A percentile compares a stretch with the other conserved stretches of the same genome.
phyloP scores from a whole-genome alignment of 2,888 invertebrate genomes.

The Hymenopus coronatus region DNA sequence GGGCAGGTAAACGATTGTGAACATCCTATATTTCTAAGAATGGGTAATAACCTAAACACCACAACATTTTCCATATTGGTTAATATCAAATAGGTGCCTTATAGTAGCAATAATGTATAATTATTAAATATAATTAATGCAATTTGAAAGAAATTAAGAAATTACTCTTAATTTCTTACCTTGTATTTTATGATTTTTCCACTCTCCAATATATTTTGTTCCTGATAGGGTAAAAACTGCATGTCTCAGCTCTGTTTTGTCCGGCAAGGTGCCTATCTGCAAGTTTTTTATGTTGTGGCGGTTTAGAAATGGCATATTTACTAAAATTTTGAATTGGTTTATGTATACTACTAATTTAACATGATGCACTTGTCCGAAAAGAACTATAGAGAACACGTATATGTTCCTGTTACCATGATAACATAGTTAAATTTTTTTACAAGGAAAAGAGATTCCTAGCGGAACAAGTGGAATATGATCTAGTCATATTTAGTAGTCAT shows the following conservation, averaged over 20 bases:
- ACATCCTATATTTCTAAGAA: too few relatives aligned
- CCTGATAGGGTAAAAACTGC: slow-evolving; percentile 54
- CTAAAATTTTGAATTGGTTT: not conserved
- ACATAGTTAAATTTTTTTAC: not conserved
- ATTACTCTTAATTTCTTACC: slow-evolving; percentile 36
- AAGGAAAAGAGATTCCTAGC: too few relatives aligned
- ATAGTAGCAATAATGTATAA: too few relatives aligned
- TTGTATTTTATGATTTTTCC: slow-evolving; percentile 33
- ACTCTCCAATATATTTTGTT: slow-evolving; percentile 43
- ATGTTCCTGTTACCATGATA: not conserved
- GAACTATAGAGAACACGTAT: not conserved
- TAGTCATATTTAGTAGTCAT: too few relatives aligned
- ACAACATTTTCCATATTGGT: too few relatives aligned
- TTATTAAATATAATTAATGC: too few relatives aligned
- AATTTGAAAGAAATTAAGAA: too few relatives aligned
- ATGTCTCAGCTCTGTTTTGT: slow-evolving; percentile 58
- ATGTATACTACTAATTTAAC: not conserved
- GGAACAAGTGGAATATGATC: too few relatives aligned
- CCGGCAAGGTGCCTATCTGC: slow-evolving; percentile 39
- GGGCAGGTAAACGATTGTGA: too few relatives aligned
- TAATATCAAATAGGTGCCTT: too few relatives aligned
- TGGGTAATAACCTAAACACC: too few relatives aligned
- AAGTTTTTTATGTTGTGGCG: slow-evolving; percentile 4
- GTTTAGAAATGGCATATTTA: slow-evolving; percentile 48
- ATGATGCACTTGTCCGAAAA: not conserved